phyloP scores from a whole-genome alignment of 2,113 vertebrate genomes.

The Polypterus bichir region DNA sequence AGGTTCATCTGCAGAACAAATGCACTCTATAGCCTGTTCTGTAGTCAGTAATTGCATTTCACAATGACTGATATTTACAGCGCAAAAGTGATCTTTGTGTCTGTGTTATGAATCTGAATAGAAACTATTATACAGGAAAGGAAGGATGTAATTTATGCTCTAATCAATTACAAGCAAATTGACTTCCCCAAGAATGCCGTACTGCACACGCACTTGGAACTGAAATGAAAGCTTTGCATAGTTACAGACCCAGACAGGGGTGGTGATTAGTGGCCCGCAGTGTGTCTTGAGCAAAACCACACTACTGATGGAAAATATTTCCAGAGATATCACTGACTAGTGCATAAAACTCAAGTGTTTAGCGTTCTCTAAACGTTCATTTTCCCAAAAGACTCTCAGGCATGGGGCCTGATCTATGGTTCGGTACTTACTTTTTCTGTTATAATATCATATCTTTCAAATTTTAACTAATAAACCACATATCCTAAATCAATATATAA shows the following conservation, averaged over 20 bases:
- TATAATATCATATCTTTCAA: no score
- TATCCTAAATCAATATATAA: no score
- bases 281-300: no score
- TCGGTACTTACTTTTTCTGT: no score
- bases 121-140: conserved; percentile 21
- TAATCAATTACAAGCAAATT: conserved; percentile 31
- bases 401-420: no score
- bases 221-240: conserved; percentile 16
- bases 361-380: no score
- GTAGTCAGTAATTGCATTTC: conserved; percentile 55
- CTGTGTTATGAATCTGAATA: conserved; percentile 15
- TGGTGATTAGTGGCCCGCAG: background rate
- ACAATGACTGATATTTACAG: conserved; percentile 52
- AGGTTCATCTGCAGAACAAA: conserved; percentile 45
- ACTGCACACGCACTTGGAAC: conserved; percentile 14
- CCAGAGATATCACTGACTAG: no score
- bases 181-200: conserved; percentile 29
- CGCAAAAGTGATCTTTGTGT: conserved; percentile 19
- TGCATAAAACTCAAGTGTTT: no score
- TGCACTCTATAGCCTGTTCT: conserved; percentile 40
- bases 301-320: no score
- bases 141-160: conserved; percentile 40
- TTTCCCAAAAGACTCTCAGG: no score
- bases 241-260: conserved; percentile 10
- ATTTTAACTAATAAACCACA: no score